A percentile compares a stretch with the other conserved stretches of the same genome.
phyloP scores from a whole-genome alignment of 2,888 invertebrate genomes.

The Phalera bucephala region DNA sequence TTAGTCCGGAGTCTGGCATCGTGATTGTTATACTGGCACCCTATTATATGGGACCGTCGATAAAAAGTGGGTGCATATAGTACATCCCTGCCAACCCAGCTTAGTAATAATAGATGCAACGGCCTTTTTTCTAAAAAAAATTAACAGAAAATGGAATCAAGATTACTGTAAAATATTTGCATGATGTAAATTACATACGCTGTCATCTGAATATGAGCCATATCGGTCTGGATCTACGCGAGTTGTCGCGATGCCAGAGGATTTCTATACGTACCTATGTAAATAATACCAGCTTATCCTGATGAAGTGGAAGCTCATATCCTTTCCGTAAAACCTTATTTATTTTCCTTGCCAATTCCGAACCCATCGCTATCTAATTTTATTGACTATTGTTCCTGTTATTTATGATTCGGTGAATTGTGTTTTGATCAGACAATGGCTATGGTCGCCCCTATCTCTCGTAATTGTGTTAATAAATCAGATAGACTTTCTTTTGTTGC shows the following conservation, averaged over 20 bases:
- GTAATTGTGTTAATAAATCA: slow-evolving; percentile 74
- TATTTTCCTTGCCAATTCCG: slow-evolving; percentile 61
- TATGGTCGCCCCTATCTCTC: slow-evolving; percentile 55
- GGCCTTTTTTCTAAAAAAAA: no score
- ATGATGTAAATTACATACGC: slow-evolving; percentile 22
- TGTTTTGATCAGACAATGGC: slow-evolving; percentile 72
- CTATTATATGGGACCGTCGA: no score
- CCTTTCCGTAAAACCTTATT: slow-evolving; percentile 51
- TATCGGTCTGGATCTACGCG: slow-evolving; percentile 4
- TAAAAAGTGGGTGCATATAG: no score
- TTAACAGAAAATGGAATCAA: no score
- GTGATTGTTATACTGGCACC: no score
- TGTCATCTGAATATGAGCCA: slow-evolving; percentile 7
- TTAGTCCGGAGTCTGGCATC: no score
- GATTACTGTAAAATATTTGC: no score
- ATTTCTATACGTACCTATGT: slow-evolving; percentile 32
- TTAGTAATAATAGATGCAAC: no score
- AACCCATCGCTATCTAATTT: slow-evolving; percentile 68
- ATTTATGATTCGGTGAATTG: slow-evolving; percentile 75
- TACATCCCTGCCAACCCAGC: no score
- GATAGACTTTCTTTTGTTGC: slow-evolving; percentile 62
- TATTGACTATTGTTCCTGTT: slow-evolving; percentile 76
- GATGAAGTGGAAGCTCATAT: slow-evolving; percentile 49
- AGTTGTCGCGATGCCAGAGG: slow-evolving; percentile 13
- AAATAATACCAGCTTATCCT: slow-evolving; percentile 49